Evolutionary conservation across 2,113 vertebrate species (phyloP).

Genomic region (Nothoprocta pentlandii): DNA sequence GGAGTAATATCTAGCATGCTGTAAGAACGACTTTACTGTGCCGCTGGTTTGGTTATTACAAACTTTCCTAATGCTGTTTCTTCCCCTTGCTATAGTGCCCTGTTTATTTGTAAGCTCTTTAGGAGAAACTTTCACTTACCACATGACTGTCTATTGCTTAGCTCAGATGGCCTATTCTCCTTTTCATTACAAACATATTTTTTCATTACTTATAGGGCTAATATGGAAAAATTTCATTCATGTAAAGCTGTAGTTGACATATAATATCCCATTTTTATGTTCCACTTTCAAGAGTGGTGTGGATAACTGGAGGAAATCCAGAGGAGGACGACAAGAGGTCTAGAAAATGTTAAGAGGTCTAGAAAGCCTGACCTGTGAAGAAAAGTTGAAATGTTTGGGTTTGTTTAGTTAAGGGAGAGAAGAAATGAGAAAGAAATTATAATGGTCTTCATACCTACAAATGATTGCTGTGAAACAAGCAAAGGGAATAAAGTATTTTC

Average conservation of each 20-base stretch:
- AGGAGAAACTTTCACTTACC: neutral
- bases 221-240: neutral
- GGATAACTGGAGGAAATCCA: neutral
- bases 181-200: rapidly evolving
- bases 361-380: neutral
- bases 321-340: neutral
- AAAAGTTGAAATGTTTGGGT: neutral
- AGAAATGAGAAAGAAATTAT: neutral
- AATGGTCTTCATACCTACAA: neutral
- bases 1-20: neutral
- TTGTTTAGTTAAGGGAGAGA: neutral
- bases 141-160: rapidly evolving
- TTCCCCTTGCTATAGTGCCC: neutral
- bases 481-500: neutral
- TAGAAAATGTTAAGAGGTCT: neutral
- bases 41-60: neutral
- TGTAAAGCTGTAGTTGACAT: neutral
- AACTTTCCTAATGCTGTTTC: neutral
- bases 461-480: neutral
- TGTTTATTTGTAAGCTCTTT: neutral
- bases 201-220: neutral
- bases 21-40: neutral
- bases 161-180: neutral
- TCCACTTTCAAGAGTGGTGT: neutral
- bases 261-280: neutral